Conservation (phyloP, 2,797 vertebrate species). For the Australoheros facetus region DNA sequence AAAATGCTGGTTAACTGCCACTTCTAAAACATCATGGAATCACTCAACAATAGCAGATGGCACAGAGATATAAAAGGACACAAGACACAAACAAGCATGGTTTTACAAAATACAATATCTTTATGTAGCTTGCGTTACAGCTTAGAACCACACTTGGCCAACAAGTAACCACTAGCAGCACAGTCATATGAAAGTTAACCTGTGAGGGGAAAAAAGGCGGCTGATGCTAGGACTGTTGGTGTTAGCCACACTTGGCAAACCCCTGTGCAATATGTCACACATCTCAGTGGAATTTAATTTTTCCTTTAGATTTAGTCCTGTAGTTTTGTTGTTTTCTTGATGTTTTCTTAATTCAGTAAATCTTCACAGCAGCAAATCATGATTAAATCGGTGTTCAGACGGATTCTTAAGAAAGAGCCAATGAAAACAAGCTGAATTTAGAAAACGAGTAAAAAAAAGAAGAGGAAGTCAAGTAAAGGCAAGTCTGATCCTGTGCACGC, state of each 20-base stretch:
- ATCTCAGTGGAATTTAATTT: not conserved
- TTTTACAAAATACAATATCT: not conserved
- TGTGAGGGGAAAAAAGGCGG: not conserved
- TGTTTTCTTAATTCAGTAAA: not conserved
- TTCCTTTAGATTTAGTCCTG: not conserved
- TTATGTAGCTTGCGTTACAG: not conserved
- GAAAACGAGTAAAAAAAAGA: slow-evolving; percentile 10
- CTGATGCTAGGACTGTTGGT: not conserved
- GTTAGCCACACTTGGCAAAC: not conserved
- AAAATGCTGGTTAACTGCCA: not conserved
- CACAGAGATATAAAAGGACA: not conserved
- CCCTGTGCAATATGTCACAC: not conserved
- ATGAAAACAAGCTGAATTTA: slow-evolving; percentile 37
- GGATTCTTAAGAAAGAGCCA: not conserved
- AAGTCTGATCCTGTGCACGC: slow-evolving; percentile 22
- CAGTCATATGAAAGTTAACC: not conserved
- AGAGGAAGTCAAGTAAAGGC: slow-evolving; percentile 19
- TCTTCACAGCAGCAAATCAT: not conserved
- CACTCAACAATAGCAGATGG: not conserved
- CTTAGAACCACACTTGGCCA: not conserved
- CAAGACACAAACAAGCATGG: not conserved
- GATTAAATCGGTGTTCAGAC: not conserved
- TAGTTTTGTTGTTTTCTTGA: not conserved
- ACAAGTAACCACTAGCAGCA: not conserved
- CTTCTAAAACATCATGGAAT: not conserved